These are phyloP conservation scores for Boloria selene DNA, from an alignment of 2,888 invertebrate species.

Conservation along the genomic window DNA sequence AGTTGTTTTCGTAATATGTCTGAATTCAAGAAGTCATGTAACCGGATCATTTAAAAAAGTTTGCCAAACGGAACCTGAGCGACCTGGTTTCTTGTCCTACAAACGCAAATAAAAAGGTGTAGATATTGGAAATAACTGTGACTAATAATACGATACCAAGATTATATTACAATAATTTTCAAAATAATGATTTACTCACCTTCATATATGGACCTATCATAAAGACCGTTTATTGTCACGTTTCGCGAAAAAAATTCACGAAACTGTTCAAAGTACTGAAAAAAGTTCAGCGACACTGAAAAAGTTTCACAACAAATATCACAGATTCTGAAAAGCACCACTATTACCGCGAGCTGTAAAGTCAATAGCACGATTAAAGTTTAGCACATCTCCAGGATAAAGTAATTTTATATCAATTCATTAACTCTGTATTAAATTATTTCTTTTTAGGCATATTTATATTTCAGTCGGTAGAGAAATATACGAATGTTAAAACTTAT, in stretches of 20 bases:
- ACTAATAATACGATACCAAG: slow-evolving; percentile 22
- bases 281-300: slow-evolving; percentile 64
- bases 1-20: no score
- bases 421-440: slow-evolving; percentile 45
- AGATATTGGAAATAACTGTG: slow-evolving; percentile 18
- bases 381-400: slow-evolving; percentile 54
- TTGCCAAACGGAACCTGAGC: slow-evolving; percentile 8
- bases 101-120: slow-evolving; percentile 22
- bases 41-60: background rate
- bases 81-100: slow-evolving; percentile 33
- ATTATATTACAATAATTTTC: slow-evolving; percentile 31
- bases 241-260: slow-evolving; percentile 79
- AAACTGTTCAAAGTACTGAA: slow-evolving; percentile 56
- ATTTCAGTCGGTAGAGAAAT: slow-evolving; percentile 42
- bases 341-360: slow-evolving; percentile 58
- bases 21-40: background rate
- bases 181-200: slow-evolving; percentile 62
- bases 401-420: slow-evolving; percentile 33
- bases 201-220: slow-evolving; percentile 82
- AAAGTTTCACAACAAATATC: slow-evolving; percentile 60
- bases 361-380: slow-evolving; percentile 60
- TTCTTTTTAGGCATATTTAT: slow-evolving; percentile 77
- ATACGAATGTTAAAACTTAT: slow-evolving; percentile 38
- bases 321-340: slow-evolving; percentile 67
- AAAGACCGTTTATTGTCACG: slow-evolving; percentile 70